Evolutionary conservation across 2,113 vertebrate species (phyloP).

Genomic region (Phoenicopterus ruber): DNA sequence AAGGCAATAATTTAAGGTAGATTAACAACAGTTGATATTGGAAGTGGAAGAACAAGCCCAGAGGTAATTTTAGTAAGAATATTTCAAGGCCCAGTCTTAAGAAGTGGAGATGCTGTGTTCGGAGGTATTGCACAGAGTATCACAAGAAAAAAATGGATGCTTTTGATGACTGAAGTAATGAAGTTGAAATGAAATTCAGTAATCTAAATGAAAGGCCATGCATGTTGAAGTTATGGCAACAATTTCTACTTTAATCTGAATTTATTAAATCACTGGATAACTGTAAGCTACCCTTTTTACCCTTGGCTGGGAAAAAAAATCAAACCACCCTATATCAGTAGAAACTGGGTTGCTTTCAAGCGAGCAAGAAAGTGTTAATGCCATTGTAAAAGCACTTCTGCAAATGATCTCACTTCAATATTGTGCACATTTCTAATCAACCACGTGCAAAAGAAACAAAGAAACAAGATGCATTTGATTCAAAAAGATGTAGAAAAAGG

Average conservation of each 20-base stretch:
- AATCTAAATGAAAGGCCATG: conserved; percentile 9
- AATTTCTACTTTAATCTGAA: conserved; percentile 13
- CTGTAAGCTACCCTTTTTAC: background rate
- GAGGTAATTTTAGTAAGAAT: background rate
- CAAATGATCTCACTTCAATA: background rate
- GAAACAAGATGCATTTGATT: background rate
- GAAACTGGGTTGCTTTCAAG: background rate
- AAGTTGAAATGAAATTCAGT: background rate
- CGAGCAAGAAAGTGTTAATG: background rate
- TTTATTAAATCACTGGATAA: background rate
- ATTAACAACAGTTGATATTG: background rate
- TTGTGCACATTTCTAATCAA: background rate
- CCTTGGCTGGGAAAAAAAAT: background rate
- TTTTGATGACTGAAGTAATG: conserved; percentile 11
- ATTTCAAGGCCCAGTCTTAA: background rate
- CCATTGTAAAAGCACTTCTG: background rate
- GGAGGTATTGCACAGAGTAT: background rate
- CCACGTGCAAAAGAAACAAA: background rate
- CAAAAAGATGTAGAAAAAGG: background rate
- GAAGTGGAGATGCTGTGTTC: background rate
- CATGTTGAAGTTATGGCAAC: background rate
- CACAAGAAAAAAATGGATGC: background rate
- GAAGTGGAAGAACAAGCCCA: background rate
- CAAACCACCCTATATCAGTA: background rate
- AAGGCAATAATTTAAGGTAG: background rate